phyloP scores from a whole-genome alignment of 2,888 invertebrate species.

The Stenoptilia bipunctidactyla region DNA sequence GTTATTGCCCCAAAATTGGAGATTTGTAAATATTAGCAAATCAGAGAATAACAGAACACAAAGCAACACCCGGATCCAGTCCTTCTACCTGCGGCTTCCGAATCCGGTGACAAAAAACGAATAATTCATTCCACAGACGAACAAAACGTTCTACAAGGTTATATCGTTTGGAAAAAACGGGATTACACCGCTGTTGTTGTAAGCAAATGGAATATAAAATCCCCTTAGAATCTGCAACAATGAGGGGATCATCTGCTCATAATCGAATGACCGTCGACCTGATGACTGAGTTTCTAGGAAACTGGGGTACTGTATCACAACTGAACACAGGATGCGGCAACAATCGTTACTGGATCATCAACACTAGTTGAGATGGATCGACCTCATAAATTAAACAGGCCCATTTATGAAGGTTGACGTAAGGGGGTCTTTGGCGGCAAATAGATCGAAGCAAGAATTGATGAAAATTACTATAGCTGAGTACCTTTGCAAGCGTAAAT shows the following conservation, averaged over 20 bases:
- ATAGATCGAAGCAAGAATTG: too few species aligned
- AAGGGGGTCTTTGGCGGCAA: too few species aligned
- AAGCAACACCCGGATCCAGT: slow-evolving; percentile 60
- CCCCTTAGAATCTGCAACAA: slow-evolving; percentile 16
- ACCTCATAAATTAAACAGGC: too few species aligned
- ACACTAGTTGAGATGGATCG: too few species aligned
- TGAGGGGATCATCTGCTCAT: slow-evolving; percentile 26
- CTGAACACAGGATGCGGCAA: too few species aligned
- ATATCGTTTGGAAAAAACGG: slow-evolving; percentile 52
- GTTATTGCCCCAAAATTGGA: slow-evolving; percentile 59
- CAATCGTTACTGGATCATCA: slow-evolving; percentile 7
- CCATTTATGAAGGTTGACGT: too few species aligned
- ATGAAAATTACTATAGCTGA: too few species aligned
- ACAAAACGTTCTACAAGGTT: slow-evolving; percentile 33
- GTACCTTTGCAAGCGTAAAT: too few species aligned
- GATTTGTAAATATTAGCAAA: slow-evolving; percentile 62
- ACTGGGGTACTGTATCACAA: slow-evolving; percentile 56
- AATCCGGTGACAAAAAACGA: slow-evolving; percentile 54
- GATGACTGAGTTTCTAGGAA: slow-evolving; percentile 35
- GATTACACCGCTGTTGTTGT: slow-evolving; percentile 41
- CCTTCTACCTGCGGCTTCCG: slow-evolving; percentile 68
- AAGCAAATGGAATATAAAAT: slow-evolving; percentile 15
- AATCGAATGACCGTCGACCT: slow-evolving; percentile 40
- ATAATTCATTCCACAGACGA: slow-evolving; percentile 47
- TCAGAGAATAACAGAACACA: slow-evolving; percentile 42